A percentile compares a stretch with the other conserved stretches of the same genome.
These are phyloP conservation scores for Vannuccia rotundouncinata DNA, from an alignment of 2,888 invertebrate species.

Conservation along the genomic window DNA sequence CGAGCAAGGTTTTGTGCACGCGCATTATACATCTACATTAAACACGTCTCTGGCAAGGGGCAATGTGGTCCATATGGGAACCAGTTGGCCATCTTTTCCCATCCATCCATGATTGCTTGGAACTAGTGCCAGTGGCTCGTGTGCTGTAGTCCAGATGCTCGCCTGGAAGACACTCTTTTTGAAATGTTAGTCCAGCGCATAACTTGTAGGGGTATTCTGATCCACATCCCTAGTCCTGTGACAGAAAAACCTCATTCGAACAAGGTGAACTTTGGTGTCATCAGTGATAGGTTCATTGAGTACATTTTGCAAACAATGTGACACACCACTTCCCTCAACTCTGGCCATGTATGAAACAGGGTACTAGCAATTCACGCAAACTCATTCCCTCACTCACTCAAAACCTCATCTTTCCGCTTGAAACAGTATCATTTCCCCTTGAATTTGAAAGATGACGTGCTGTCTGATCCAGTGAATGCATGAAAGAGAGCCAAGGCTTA, in stretches of 20 bases:
- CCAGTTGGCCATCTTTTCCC: constrained; percentile 38
- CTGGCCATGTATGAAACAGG: constrained; percentile 19
- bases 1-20: constrained; percentile 35
- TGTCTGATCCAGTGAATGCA: constrained; percentile 41
- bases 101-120: constrained; percentile 37
- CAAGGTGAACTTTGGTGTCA: constrained; percentile 28
- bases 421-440: constrained; percentile 29
- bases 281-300: background rate
- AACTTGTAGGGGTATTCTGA: constrained; percentile 36
- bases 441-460: constrained; percentile 38
- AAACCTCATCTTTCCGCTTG: constrained; percentile 25
- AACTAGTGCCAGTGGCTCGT: constrained; percentile 33
- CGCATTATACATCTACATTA: constrained; percentile 36
- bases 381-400: constrained; percentile 4
- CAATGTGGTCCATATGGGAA: constrained; percentile 38
- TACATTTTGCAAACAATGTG: constrained; percentile 7
- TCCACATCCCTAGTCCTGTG: constrained; percentile 38
- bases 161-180: constrained; percentile 40
- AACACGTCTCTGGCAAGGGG: constrained; percentile 36
- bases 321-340: constrained; percentile 30
- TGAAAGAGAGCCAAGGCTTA: constrained; percentile 40
- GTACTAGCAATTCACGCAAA: constrained; percentile 21
- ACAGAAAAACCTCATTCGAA: constrained; percentile 35
- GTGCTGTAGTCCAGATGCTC: constrained; percentile 39
- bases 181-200: constrained; percentile 38